A percentile compares a stretch with the other conserved stretches of the same genome.
Evolutionary conservation across 2,888 invertebrate genomes (phyloP).

Genomic region (Harpalus rubripes): DNA sequence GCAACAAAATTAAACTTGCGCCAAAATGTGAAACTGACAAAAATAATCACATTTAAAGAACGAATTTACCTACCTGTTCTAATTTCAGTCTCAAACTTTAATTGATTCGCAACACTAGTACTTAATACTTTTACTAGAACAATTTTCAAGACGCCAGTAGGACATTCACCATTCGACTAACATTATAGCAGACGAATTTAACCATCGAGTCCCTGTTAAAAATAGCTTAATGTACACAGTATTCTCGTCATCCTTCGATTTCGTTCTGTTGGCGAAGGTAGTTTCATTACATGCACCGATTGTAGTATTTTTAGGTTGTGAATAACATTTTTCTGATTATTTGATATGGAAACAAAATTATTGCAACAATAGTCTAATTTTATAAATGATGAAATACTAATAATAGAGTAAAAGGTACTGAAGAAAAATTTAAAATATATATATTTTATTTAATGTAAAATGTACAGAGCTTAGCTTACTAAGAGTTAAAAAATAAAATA

Average conservation of each 20-base stretch:
- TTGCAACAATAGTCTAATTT: constrained; percentile 9
- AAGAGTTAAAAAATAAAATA: neutral
- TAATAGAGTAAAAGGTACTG: neutral
- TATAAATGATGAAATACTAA: neutral
- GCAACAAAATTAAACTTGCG: neutral
- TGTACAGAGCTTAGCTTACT: neutral
- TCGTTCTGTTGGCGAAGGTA: constrained; percentile 59
- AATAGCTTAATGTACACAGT: constrained; percentile 64
- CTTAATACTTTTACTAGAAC: constrained; percentile 32
- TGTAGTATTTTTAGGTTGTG: constrained; percentile 61
- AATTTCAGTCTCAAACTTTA: neutral
- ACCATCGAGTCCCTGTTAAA: constrained; percentile 55
- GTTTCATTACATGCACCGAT: constrained; percentile 52
- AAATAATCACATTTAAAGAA: neutral
- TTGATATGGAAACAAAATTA: constrained; percentile 21
- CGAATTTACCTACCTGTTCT: neutral
- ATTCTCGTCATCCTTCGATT: constrained; percentile 65
- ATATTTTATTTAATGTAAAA: neutral
- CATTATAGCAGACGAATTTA: constrained; percentile 62
- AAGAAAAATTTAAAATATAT: neutral
- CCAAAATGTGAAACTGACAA: neutral
- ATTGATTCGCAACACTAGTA: neutral
- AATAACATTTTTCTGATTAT: constrained; percentile 53
- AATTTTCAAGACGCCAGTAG: constrained; percentile 40
- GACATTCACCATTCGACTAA: constrained; percentile 65